Conservation (phyloP, 1,140 invertebrate genomes). For the Drosophila guanche region DNA sequence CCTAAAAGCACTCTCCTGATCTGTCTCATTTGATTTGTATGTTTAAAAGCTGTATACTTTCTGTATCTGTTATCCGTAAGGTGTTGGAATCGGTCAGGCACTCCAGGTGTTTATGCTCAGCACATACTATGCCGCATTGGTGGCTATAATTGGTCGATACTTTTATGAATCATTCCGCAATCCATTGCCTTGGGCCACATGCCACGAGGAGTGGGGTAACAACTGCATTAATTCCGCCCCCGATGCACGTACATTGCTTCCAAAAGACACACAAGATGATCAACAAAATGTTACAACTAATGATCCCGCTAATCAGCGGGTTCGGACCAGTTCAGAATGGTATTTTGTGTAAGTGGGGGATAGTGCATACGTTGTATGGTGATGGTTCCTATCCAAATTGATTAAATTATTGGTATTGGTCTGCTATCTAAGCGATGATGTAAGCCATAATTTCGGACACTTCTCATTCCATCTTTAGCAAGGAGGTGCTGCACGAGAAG, state of each 20-base stretch:
- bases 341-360: constrained; percentile 85
- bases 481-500: constrained; percentile 88
- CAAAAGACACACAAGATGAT: constrained; percentile 20
- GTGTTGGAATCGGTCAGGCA: constrained; percentile 90
- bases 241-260: constrained; percentile 16
- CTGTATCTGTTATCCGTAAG: constrained; percentile 82
- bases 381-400: neutral
- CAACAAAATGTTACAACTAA: constrained; percentile 20
- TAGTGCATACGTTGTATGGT: constrained; percentile 4
- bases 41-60: constrained; percentile 24
- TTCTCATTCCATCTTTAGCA: constrained; percentile 83
- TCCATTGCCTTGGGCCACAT: constrained; percentile 87
- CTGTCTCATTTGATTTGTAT: constrained; percentile 33
- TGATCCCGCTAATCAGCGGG: constrained; percentile 29
- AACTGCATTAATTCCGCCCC: constrained; percentile 71
- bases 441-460: neutral
- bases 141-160: constrained; percentile 90
- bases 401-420: constrained; percentile 27
- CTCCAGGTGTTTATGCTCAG: constrained; percentile 88
- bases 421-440: neutral
- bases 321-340: constrained; percentile 86
- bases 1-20: neutral
- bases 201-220: constrained; percentile 86
- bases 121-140: constrained; percentile 89
- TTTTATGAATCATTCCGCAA: constrained; percentile 86